A percentile compares a stretch with the other conserved stretches of the same genome.
Conservation (phyloP, 2,888 invertebrate genomes). For the Chydorus sphaericus region DNA sequence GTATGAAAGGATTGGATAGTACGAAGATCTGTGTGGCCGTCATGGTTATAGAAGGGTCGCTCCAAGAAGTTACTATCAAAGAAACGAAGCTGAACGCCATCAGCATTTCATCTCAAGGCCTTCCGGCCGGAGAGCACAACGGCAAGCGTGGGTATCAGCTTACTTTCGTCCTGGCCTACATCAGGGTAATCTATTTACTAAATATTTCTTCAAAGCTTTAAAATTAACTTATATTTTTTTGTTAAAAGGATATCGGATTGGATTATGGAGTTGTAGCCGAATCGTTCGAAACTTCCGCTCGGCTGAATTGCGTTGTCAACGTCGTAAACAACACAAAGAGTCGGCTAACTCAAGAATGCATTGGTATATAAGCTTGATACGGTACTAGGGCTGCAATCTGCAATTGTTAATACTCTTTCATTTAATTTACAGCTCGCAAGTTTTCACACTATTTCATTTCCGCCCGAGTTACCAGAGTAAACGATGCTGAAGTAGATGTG, state of each 20-base stretch:
- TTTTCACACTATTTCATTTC: slow-evolving; percentile 52
- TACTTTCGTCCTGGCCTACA: slow-evolving; percentile 95
- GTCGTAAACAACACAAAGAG: slow-evolving; percentile 83
- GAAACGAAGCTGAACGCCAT: slow-evolving; percentile 66
- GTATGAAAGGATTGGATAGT: slow-evolving; percentile 70
- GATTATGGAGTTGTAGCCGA: slow-evolving; percentile 79
- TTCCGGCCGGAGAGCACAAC: slow-evolving; percentile 82
- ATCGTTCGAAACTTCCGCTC: slow-evolving; percentile 96
- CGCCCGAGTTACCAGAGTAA: slow-evolving; percentile 84
- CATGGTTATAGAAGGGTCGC: slow-evolving; percentile 68
- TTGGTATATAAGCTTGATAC: no score
- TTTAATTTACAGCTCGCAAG: slow-evolving; percentile 28
- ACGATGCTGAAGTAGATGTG: slow-evolving; percentile 92
- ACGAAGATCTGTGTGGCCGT: slow-evolving; percentile 77
- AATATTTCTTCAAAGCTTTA: no score
- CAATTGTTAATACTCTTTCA: no score
- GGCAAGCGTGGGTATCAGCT: slow-evolving; percentile 90
- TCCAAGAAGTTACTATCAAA: slow-evolving; percentile 53
- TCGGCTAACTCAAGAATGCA: slow-evolving; percentile 44
- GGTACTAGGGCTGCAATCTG: no score
- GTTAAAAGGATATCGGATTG: slow-evolving; percentile 71
- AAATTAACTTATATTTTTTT: no score
- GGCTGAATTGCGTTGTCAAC: slow-evolving; percentile 76
- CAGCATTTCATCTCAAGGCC: slow-evolving; percentile 57
- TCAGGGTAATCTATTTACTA: no score